Evolutionary conservation across 2,888 invertebrate species (phyloP).

Genomic region (Cotesia congregata): DNA sequence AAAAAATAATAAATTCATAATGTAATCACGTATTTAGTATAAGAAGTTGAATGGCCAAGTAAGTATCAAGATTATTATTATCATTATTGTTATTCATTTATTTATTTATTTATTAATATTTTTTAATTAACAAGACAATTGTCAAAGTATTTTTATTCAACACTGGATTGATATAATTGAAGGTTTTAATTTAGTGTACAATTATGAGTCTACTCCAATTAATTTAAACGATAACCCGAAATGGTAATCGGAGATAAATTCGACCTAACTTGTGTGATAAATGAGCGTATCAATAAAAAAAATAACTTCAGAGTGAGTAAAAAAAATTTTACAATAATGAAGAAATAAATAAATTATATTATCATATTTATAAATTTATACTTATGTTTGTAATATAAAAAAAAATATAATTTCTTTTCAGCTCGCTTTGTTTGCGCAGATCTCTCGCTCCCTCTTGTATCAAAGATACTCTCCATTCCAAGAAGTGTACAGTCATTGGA

Average conservation of each 20-base stretch:
- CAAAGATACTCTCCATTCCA: constrained; percentile 58
- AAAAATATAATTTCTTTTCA: constrained; percentile 15
- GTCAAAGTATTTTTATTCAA: background rate
- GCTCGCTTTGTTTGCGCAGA: constrained; percentile 38
- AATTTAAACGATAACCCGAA: constrained; percentile 44
- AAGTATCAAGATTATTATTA: constrained; percentile 1
- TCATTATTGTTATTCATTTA: background rate
- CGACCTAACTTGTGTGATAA: background rate
- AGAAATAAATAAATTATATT: constrained; percentile 8
- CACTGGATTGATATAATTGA: background rate
- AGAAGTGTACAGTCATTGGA: constrained; percentile 63
- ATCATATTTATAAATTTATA: constrained; percentile 8
- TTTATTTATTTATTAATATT: background rate
- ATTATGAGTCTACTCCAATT: constrained; percentile 56
- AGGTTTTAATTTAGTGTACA: constrained; percentile 17
- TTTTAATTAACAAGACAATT: background rate
- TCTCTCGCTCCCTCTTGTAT: constrained; percentile 48
- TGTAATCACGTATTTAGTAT: background rate
- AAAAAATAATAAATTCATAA: background rate
- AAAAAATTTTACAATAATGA: background rate
- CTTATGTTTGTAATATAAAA: background rate
- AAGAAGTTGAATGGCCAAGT: background rate
- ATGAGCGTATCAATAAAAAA: background rate
- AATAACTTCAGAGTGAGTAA: no score
- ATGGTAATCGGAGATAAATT: constrained; percentile 28